Evolutionary conservation across 1,140 invertebrate genomes (phyloP).

Genomic region (Polyergus mexicanus): DNA sequence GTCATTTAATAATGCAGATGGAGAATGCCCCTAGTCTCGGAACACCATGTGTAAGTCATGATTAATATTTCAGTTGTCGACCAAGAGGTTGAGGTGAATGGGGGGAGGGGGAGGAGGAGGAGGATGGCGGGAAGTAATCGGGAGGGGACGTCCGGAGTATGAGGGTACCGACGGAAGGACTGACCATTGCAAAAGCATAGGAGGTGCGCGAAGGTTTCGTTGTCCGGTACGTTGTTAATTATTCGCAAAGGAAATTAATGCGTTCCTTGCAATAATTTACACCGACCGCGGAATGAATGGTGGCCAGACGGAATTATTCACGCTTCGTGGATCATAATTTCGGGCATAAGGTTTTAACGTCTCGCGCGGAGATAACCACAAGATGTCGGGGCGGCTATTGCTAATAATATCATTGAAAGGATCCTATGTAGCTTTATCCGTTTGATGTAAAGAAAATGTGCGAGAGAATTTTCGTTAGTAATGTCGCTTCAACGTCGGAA

Average conservation of each 20-base stretch:
- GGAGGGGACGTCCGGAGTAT: constrained; percentile 45
- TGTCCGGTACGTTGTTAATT: constrained; percentile 81
- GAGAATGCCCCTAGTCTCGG: constrained; percentile 78
- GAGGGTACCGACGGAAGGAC: constrained; percentile 66
- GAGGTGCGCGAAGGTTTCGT: constrained; percentile 74
- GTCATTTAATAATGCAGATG: constrained; percentile 81
- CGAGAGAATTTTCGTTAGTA: constrained; percentile 13
- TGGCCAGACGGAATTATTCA: constrained; percentile 81
- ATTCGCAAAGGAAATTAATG: constrained; percentile 84
- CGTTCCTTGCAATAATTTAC: constrained; percentile 81
- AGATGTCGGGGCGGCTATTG: constrained; percentile 40
- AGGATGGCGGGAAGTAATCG: neutral
- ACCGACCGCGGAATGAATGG: constrained; percentile 77
- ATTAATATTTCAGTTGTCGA: constrained; percentile 83
- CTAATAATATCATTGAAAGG: constrained; percentile 9
- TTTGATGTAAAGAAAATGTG: neutral
- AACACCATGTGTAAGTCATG: constrained; percentile 82
- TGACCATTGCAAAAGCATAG: constrained; percentile 76
- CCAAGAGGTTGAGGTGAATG: constrained; percentile 65
- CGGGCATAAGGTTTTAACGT: constrained; percentile 51
- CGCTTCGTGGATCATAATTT: constrained; percentile 70
- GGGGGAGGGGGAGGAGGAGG: constrained; percentile 1
- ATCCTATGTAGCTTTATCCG: neutral
- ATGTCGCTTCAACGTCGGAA: neutral
- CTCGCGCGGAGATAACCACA: constrained; percentile 38